A percentile compares a stretch with the other conserved stretches of the same genome.
These are phyloP conservation scores for Papilio elwesi DNA, from an alignment of 2,888 invertebrate genomes.

Conservation along the genomic window DNA sequence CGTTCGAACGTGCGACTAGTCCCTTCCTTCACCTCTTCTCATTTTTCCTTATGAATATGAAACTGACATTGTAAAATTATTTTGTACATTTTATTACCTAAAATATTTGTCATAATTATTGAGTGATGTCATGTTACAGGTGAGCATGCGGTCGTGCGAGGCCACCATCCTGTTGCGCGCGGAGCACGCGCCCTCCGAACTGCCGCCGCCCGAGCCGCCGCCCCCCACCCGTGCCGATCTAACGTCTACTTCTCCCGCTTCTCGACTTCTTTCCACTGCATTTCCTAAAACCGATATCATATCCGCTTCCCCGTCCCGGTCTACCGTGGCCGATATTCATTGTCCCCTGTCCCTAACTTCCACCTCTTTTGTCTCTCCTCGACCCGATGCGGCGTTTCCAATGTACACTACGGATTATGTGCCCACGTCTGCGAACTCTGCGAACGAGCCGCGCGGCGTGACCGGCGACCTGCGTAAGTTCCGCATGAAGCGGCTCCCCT, in stretches of 20 bases:
- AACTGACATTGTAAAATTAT: no score
- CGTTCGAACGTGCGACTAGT: no score
- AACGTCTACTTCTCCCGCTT: constrained; percentile 37
- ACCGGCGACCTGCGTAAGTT: constrained; percentile 46
- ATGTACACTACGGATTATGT: neutral
- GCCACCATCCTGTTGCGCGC: constrained; percentile 70
- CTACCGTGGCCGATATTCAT: neutral
- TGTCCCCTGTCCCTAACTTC: neutral
- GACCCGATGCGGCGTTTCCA: neutral
- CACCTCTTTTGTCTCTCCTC: constrained; percentile 39
- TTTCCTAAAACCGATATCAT: neutral
- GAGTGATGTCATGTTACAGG: constrained; percentile 49
- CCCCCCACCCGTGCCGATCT: constrained; percentile 40
- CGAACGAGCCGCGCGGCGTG: constrained; percentile 42
- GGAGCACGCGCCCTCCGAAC: constrained; percentile 61
- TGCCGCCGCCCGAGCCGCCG: constrained; percentile 46
- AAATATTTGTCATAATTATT: no score
- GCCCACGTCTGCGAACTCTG: constrained; percentile 35
- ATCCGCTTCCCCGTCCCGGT: neutral
- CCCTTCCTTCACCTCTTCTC: no score
- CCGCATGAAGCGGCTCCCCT: constrained; percentile 37
- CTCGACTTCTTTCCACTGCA: neutral
- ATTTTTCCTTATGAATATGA: no score
- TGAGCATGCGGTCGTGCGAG: constrained; percentile 61
- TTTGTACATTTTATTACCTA: no score